Evolutionary conservation across 2,888 invertebrate genomes (phyloP), one percentile per base, ranked within the genome.

Genomic region (Mimas tiliae): DNA sequence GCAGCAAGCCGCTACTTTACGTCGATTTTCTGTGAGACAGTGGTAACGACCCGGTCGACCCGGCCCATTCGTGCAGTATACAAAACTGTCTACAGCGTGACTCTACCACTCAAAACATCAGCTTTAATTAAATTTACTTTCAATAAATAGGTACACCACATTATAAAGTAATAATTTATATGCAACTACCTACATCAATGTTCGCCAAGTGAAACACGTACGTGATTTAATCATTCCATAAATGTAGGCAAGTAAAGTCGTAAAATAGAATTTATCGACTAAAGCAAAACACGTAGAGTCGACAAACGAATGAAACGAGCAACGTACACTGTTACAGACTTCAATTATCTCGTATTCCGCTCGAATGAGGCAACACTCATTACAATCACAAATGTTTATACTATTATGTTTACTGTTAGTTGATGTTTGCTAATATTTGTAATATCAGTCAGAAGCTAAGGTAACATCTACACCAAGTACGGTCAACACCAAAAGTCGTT

Each of bases 251-350:
- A 80, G 76, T 75, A 70, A 71, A 77, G 74, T 81, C 78, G 74
- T 81, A 79, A 83, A 81, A 79, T 74, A 75, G 75, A 74, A 81
- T 84, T 84, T 86, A 85, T 82, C 73, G 79, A 72, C 70, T 66
- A 74, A 80, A 77, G 81, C 80, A 75, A 80, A 79, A 81, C 81
- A 74, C 70, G 69, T 70, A 78, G 71, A 77, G 75, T 76, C 78
- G 76, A 76, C 75, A 81, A 79, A 81, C 71, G 75, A 81, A 83
- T 82, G 82, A 84, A 77, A 74, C 78, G 58, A 58, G 58, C 19
- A 42, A 58, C 42, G 58, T 58, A 58, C 38, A 42, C 80, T 78
- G 70, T 66, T 79, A 77, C 74, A 76, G 73, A 82, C 78, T 80
- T 80, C 82, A 79, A 83, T 84, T 81, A 84, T 78, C 74, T 71